Conservation (phyloP, 2,113 vertebrate genomes). For the Copsychus sechellarum region DNA sequence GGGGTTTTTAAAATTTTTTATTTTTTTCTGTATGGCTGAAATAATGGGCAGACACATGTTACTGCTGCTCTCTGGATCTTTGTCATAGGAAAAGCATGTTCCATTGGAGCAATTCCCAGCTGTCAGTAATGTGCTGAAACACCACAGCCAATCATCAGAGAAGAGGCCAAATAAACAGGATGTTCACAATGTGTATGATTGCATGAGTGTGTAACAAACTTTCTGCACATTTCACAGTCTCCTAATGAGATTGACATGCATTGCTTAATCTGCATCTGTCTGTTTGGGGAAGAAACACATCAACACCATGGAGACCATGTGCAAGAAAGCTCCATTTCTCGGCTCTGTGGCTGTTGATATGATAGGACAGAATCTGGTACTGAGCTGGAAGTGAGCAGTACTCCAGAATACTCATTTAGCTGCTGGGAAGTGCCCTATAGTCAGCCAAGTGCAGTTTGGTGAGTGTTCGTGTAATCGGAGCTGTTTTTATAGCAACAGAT, state of each 20-base stretch:
- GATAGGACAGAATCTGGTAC: slow-evolving; percentile 56
- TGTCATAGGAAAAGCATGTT: slow-evolving; percentile 96
- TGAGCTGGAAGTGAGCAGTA: neutral
- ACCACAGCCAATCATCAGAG: slow-evolving; percentile 80
- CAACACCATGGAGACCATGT: slow-evolving; percentile 66
- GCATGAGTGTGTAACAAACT: slow-evolving; percentile 82
- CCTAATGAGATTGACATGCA: slow-evolving; percentile 74
- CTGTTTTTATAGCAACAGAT: slow-evolving; percentile 50
- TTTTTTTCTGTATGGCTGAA: slow-evolving; percentile 1
- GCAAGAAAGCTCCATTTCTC: slow-evolving; percentile 41
- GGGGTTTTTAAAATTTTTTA: neutral
- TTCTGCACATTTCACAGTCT: slow-evolving; percentile 76
- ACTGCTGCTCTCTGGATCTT: slow-evolving; percentile 81
- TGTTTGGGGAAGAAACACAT: slow-evolving; percentile 67
- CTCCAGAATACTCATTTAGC: slow-evolving; percentile 36
- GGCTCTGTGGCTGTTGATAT: slow-evolving; percentile 6
- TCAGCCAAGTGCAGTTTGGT: slow-evolving; percentile 29
- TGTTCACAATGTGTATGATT: slow-evolving; percentile 81
- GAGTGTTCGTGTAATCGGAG: neutral
- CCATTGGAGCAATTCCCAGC: slow-evolving; percentile 88
- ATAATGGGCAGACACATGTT: slow-evolving; percentile 84
- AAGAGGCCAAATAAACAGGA: slow-evolving; percentile 88
- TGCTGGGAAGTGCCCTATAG: slow-evolving; percentile 57
- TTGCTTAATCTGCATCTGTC: slow-evolving; percentile 75
- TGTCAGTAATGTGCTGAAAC: slow-evolving; percentile 86